Conservation (phyloP, 2,797 vertebrate genomes). For the Xiphorhynchus erythropygius region DNA sequence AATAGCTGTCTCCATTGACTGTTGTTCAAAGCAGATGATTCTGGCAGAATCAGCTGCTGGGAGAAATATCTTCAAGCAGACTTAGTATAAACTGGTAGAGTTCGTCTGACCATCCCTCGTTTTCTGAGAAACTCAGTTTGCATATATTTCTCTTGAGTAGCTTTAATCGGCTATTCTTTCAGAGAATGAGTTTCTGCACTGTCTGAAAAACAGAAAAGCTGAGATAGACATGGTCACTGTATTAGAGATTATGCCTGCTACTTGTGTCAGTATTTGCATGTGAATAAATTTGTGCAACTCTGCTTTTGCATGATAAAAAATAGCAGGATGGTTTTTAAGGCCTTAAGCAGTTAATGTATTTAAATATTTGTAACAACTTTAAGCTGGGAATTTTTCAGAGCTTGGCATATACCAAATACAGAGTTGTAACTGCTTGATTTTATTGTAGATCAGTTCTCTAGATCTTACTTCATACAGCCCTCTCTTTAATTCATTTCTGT, state of each 20-base stretch:
- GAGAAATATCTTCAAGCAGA: not conserved
- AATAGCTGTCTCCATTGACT: fast-evolving
- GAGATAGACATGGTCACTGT: fast-evolving
- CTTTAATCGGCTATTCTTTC: not conserved
- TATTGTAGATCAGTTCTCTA: not conserved
- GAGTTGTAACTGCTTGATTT: not conserved
- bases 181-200: not conserved
- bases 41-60: not conserved
- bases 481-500: not conserved
- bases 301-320: not conserved
- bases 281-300: not conserved
- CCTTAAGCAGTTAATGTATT: not conserved
- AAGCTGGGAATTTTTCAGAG: not conserved
- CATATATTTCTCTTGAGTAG: not conserved
- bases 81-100: not conserved
- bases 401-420: not conserved
- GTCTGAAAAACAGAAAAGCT: not conserved
- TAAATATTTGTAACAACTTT: not conserved
- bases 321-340: not conserved
- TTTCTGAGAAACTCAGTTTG: not conserved
- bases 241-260: not conserved
- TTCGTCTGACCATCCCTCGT: fast-evolving
- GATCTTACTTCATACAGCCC: not conserved
- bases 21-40: not conserved
- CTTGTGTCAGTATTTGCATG: not conserved